phyloP scores from a whole-genome alignment of 2,797 vertebrate genomes.

The Enteromius treurensis region DNA sequence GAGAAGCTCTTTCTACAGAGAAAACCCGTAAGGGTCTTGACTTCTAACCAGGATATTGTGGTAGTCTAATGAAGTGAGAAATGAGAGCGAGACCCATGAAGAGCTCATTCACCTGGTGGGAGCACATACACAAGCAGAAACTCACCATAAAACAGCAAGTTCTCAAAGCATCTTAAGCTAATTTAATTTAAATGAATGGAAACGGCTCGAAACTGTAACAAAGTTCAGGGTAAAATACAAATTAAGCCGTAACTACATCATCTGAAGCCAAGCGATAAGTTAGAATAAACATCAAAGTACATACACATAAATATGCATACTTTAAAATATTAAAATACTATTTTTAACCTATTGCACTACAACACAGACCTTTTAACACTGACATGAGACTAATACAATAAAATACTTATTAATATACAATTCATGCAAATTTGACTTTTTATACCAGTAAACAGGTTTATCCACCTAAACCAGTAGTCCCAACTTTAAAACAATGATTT shows the following conservation, averaged over 20 bases:
- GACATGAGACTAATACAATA: background rate
- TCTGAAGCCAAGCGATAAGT: background rate
- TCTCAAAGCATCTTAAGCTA: background rate
- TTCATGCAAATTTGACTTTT: background rate
- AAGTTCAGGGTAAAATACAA: background rate
- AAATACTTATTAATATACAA: background rate
- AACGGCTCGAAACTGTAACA: background rate
- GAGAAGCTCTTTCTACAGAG: background rate
- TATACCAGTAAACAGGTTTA: background rate
- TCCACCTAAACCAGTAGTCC: background rate
- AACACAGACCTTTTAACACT: background rate
- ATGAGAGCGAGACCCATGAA: conserved; percentile 15
- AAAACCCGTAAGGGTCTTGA: conserved; percentile 6
- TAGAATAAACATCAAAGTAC: background rate
- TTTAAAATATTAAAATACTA: background rate
- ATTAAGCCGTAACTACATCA: background rate
- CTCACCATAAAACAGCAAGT: background rate
- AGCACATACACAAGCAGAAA: background rate
- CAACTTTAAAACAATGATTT: background rate
- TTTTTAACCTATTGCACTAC: background rate
- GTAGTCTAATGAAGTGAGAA: conserved; percentile 39
- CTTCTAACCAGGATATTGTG: conserved; percentile 13
- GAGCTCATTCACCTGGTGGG: conserved; percentile 14
- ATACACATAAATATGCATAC: background rate
- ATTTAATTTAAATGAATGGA: background rate